Evolutionary conservation across 2,113 vertebrate genomes (phyloP).

Genomic region (Picathartes gymnocephalus): DNA sequence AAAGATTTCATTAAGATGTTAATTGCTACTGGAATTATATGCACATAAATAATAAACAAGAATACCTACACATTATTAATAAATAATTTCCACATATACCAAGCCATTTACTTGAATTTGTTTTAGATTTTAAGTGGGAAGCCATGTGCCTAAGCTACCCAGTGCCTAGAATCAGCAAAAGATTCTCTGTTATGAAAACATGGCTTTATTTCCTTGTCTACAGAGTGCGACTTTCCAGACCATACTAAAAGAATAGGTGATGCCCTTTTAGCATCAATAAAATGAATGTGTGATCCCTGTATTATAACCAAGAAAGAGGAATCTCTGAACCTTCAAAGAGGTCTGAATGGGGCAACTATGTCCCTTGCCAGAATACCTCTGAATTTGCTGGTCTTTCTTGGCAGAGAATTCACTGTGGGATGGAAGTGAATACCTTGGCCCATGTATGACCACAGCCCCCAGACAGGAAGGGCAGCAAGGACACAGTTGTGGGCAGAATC

Average conservation of each 20-base stretch:
- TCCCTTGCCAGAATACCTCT: neutral
- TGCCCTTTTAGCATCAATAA: neutral
- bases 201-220: neutral
- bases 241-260: neutral
- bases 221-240: neutral
- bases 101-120: conserved; percentile 22
- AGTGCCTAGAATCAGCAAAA: neutral
- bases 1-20: conserved; percentile 54
- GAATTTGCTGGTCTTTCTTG: neutral
- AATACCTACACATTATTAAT: conserved; percentile 36
- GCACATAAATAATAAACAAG: conserved; percentile 52
- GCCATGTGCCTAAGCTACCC: neutral
- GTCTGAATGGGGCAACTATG: neutral
- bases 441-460: accelerated
- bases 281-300: neutral
- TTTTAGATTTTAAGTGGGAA: neutral
- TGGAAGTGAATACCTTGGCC: neutral
- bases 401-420: neutral
- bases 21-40: conserved; percentile 51
- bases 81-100: conserved; percentile 20
- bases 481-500: neutral
- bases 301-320: neutral
- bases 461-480: neutral
- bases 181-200: neutral
- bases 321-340: neutral